phyloP scores from a whole-genome alignment of 35 echinoderm and acorn worm genomes.

The Stichopus chloronotus region DNA sequence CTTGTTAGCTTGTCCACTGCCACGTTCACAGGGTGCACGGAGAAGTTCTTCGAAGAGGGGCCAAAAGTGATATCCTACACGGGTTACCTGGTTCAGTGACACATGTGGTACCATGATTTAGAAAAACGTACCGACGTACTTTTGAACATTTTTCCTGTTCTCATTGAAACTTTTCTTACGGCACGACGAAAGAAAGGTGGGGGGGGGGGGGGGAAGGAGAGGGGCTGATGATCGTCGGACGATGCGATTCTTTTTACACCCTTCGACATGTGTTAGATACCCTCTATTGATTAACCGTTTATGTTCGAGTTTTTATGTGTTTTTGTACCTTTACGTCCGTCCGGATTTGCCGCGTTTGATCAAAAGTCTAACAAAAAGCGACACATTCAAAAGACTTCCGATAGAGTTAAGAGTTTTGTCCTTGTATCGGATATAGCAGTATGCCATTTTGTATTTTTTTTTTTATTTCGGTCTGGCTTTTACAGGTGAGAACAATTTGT shows the following conservation, averaged over 20 bases:
- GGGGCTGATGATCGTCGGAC: too few species aligned
- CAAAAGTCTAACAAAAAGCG: background rate
- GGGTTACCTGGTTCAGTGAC: too few species aligned
- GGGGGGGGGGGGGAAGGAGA: too few species aligned
- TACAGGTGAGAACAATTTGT: constrained; percentile 38
- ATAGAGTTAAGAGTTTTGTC: constrained; percentile 23
- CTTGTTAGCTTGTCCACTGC: too few species aligned
- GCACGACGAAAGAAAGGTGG: too few species aligned
- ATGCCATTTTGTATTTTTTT: background rate
- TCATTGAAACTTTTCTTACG: too few species aligned
- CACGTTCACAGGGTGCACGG: too few species aligned
- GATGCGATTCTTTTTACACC: background rate
- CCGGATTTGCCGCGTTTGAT: constrained; percentile 28
- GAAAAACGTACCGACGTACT: too few species aligned
- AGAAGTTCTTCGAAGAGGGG: too few species aligned
- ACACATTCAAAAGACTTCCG: constrained; percentile 25
- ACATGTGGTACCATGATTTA: too few species aligned
- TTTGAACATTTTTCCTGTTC: too few species aligned
- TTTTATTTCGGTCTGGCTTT: background rate
- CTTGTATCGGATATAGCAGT: background rate
- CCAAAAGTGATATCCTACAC: too few species aligned
- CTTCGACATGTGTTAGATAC: background rate
- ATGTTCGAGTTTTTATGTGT: constrained; percentile 42
- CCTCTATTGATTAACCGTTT: constrained; percentile 25
- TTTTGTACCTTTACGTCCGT: constrained; percentile 21